Evolutionary conservation across 2,797 vertebrate species (phyloP).

Genomic region (Gallirallus australis): DNA sequence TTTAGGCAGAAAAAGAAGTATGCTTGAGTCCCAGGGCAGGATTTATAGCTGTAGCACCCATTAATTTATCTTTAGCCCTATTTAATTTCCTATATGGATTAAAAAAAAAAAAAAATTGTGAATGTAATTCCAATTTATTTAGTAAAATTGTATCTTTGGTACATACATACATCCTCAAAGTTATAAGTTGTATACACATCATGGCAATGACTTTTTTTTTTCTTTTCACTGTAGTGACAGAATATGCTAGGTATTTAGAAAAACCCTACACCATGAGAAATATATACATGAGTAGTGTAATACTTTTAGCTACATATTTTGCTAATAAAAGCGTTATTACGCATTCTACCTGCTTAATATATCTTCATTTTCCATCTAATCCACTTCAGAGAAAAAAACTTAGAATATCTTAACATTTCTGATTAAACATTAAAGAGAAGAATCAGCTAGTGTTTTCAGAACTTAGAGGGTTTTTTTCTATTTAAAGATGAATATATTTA

Average conservation of each 20-base stretch:
- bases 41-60: neutral
- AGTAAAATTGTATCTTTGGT: neutral
- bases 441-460: neutral
- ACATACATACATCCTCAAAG: neutral
- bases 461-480: neutral
- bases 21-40: neutral
- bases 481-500: conserved; percentile 13
- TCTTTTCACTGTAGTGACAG: neutral
- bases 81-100: neutral
- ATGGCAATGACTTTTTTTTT: neutral
- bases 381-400: neutral
- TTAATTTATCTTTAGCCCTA: neutral
- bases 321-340: neutral
- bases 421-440: conserved; percentile 31
- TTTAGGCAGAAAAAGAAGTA: neutral
- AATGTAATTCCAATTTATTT: neutral
- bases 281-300: neutral
- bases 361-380: conserved; percentile 12
- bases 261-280: neutral
- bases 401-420: conserved; percentile 1
- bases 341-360: neutral
- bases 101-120: neutral
- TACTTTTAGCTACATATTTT: neutral
- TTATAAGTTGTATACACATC: neutral
- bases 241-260: neutral